Evolutionary conservation across 2,113 vertebrate genomes (phyloP).

Genomic region (Pluvianellus socialis): DNA sequence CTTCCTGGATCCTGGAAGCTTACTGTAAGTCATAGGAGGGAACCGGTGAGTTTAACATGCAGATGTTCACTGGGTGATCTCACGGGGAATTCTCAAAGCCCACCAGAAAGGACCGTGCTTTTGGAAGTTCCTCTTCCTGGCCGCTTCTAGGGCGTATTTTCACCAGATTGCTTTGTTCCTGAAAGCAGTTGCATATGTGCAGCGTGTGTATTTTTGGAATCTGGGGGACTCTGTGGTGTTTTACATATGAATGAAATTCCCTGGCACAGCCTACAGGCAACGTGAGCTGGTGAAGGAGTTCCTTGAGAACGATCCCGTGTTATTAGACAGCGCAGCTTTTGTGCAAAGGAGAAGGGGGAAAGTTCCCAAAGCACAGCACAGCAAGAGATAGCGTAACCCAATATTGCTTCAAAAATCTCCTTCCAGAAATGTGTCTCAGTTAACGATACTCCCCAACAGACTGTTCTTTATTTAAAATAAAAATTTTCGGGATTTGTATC

Average conservation of each 20-base stretch:
- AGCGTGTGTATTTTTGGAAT: background rate
- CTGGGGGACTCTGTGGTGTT: background rate
- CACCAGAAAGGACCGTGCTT: background rate
- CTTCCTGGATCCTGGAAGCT: background rate
- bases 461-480: background rate
- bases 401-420: background rate
- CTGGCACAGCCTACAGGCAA: background rate
- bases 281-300: background rate
- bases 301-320: background rate
- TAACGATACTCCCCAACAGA: background rate
- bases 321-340: background rate
- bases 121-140: background rate
- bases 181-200: background rate
- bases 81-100: background rate
- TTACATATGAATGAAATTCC: background rate
- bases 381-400: background rate
- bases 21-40: background rate
- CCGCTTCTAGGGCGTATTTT: background rate
- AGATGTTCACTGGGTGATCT: background rate
- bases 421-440: accelerated
- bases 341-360: background rate
- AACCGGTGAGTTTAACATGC: accelerated
- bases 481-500: background rate
- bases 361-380: background rate
- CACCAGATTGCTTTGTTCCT: background rate